Evolutionary conservation across 1,140 invertebrate species (phyloP).

Genomic region (Zophobas atratus): DNA sequence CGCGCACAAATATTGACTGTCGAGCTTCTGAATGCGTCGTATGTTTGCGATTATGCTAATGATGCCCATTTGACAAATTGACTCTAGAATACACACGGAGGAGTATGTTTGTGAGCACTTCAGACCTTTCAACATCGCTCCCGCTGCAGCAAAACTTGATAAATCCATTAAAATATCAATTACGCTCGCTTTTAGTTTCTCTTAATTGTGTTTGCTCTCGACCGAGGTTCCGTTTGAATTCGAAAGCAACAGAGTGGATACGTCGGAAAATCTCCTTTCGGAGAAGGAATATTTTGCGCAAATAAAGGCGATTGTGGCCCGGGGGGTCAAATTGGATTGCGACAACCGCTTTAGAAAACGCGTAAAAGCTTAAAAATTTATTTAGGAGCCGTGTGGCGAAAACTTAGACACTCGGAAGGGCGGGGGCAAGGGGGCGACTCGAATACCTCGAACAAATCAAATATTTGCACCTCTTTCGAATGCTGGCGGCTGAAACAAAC

Average conservation of each 20-base stretch:
- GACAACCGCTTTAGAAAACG: too few species aligned
- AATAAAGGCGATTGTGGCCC: too few species aligned
- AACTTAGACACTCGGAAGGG: too few species aligned
- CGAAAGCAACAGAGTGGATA: background rate
- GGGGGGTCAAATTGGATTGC: too few species aligned
- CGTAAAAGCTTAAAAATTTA: too few species aligned
- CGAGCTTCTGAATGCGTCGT: slow-evolving; percentile 46
- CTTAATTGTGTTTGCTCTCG: slow-evolving; percentile 37
- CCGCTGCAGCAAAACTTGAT: slow-evolving; percentile 39
- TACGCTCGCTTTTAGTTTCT: slow-evolving; percentile 42
- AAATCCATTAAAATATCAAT: slow-evolving; percentile 50
- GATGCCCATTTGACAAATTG: slow-evolving; percentile 47
- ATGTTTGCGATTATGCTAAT: slow-evolving; percentile 51
- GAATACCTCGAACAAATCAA: too few species aligned
- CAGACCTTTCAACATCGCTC: slow-evolving; percentile 37
- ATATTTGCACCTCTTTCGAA: too few species aligned
- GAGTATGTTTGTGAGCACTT: slow-evolving; percentile 44
- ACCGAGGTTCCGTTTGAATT: background rate
- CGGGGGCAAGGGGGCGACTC: too few species aligned
- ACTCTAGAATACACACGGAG: slow-evolving; percentile 43
- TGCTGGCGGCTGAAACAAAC: too few species aligned
- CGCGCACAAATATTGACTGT: slow-evolving; percentile 47
- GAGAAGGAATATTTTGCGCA: too few species aligned
- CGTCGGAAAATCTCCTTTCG: too few species aligned
- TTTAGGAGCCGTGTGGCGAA: too few species aligned